These are phyloP conservation scores for Kuschelorhynchus macadamiae DNA, from an alignment of 2,888 invertebrate genomes.

Conservation along the genomic window DNA sequence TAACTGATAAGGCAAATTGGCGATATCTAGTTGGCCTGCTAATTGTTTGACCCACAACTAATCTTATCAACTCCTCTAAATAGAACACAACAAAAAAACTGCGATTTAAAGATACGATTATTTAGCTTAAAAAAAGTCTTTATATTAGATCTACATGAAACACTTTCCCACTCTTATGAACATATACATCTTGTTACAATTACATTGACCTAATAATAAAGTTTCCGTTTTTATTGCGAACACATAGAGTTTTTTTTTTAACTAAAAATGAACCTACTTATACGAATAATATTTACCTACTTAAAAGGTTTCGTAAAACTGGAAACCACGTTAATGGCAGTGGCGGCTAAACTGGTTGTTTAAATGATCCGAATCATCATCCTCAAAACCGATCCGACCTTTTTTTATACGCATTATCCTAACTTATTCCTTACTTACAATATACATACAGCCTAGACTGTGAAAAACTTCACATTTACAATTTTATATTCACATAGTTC, in stretches of 20 bases:
- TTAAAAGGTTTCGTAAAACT: constrained; percentile 59
- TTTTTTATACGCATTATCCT: constrained; percentile 44
- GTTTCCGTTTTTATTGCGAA: constrained; percentile 37
- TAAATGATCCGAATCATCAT: constrained; percentile 61
- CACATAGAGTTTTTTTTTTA: constrained; percentile 54
- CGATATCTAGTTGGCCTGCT: no score
- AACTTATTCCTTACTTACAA: constrained; percentile 60
- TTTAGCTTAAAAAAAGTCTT: no score
- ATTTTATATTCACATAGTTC: constrained; percentile 19
- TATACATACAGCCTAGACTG: constrained; percentile 64
- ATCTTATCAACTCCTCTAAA: no score
- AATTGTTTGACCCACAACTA: no score
- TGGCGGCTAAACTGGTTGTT: constrained; percentile 63
- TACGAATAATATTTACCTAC: constrained; percentile 45
- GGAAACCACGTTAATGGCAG: constrained; percentile 64
- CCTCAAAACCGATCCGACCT: constrained; percentile 49
- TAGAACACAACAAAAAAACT: no score
- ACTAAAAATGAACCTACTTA: constrained; percentile 51
- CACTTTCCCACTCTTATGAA: constrained; percentile 9
- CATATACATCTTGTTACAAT: constrained; percentile 42
- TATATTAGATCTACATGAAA: background rate
- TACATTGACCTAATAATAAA: constrained; percentile 27
- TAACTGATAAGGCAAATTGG: no score
- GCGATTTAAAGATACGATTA: no score
- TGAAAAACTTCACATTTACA: constrained; percentile 20